Percentiles rank a stretch among this genome's conserved stretches.
Evolutionary conservation across 2,113 vertebrate genomes (phyloP).

Genomic region (Salvator merianae): DNA sequence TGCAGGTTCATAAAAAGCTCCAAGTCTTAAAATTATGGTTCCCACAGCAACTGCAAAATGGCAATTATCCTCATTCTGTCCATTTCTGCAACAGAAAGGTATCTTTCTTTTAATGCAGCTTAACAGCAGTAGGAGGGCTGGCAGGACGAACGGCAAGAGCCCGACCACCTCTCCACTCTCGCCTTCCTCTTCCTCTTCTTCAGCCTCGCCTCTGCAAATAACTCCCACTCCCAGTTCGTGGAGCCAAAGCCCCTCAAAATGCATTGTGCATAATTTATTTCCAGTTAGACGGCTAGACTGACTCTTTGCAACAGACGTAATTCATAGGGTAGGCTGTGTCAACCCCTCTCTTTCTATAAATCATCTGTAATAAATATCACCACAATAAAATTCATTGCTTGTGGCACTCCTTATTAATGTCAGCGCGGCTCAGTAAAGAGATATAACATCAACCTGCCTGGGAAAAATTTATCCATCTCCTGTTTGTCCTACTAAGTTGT

Average conservation of each 20-base stretch:
- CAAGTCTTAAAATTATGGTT: slow-evolving; percentile 64
- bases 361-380: slow-evolving; percentile 61
- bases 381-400: slow-evolving; percentile 64
- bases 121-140: not conserved
- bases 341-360: slow-evolving; percentile 45
- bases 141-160: slow-evolving; percentile 11
- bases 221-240: slow-evolving; percentile 26
- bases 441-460: slow-evolving; percentile 29
- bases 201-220: slow-evolving; percentile 31
- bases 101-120: slow-evolving; percentile 41
- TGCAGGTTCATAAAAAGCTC: slow-evolving; percentile 45
- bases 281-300: slow-evolving; percentile 57
- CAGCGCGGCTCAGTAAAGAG: slow-evolving; percentile 33
- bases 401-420: slow-evolving; percentile 66
- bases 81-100: slow-evolving; percentile 45
- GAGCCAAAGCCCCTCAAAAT: slow-evolving; percentile 41
- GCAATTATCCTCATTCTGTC: slow-evolving; percentile 62
- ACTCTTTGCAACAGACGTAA: slow-evolving; percentile 58
- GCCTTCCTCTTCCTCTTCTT: slow-evolving; percentile 20
- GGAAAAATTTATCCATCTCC: slow-evolving; percentile 45
- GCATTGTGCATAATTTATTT: slow-evolving; percentile 60
- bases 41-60: slow-evolving; percentile 71
- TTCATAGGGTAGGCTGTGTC: slow-evolving; percentile 44
- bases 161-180: not conserved
- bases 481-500: slow-evolving; percentile 1